Evolutionary conservation across 2,797 vertebrate genomes (phyloP), one percentile per base, ranked within the genome.

Genomic region (Myotis findleyi): DNA sequence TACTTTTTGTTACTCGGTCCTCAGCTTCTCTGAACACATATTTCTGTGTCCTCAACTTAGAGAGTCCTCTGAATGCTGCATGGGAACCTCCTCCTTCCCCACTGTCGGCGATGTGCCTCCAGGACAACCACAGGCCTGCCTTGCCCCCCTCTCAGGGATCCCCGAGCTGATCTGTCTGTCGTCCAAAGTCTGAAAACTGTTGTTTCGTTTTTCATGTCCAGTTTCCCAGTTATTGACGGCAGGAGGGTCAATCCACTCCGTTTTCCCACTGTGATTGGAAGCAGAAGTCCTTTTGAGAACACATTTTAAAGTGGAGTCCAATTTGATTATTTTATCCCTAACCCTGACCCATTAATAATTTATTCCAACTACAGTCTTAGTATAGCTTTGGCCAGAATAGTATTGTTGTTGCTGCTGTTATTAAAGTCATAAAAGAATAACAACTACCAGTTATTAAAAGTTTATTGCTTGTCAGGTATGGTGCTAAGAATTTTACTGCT

Each of bases 201-300:
- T 71, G 23, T n/a, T 92, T 64, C 10, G 16, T 33, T 33, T 25
- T 5, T 5, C 8, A 3, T 30, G 27, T 73, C 62, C 81, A 53
- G 12, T 73, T 91, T 96, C 91, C 72, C 62, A 36, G 57, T 79
- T 41, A 69, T 47, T 59, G 77, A 73, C 21, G 14, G 17, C 47
- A 21, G 51, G 47, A 80, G 55, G 57, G 47, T 62, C 51, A 81
- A 44, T 68, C 44, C 3, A 13, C 23, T 49, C 21, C 64, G 27
- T 62, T 73, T 94, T 82, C 59, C 80, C 38, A 27, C 94, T 73
- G 33, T 21, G 49, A 47, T 20, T 69, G 20, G 38, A 80, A 76
- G 10, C 27, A 81, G 59, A 94, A 79, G 30, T 71, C 68, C 55
- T 93, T 95, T 55, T 13, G 10, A 86, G 91, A 88, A 73, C 69